A percentile compares a stretch with the other conserved stretches of the same genome.
phyloP scores from a whole-genome alignment of 2,797 vertebrate genomes.

The Clarias pachynema region DNA sequence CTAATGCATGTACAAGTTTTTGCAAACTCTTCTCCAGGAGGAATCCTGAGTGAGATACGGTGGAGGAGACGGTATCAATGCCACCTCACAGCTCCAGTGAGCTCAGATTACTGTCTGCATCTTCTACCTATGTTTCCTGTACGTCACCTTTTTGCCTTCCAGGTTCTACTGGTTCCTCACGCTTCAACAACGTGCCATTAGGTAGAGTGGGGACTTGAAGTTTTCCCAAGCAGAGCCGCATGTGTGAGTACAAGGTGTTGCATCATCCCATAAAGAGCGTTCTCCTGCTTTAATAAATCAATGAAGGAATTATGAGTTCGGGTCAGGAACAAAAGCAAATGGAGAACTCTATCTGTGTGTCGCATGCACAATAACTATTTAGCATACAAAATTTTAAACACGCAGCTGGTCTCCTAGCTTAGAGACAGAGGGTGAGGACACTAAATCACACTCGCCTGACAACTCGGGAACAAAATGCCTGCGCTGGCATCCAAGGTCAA shows the following conservation, averaged over 20 bases:
- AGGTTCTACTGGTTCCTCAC: neutral
- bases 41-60: neutral
- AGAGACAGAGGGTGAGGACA: neutral
- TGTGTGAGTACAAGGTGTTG: neutral
- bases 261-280: too few species aligned
- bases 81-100: neutral
- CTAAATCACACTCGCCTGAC: conserved; percentile 7
- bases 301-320: neutral
- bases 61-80: neutral
- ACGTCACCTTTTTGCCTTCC: neutral
- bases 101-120: neutral
- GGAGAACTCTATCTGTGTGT: neutral
- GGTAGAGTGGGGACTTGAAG: too few species aligned
- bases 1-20: neutral
- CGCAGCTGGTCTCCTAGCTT: neutral
- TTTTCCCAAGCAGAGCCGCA: neutral
- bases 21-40: neutral
- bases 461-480: conserved; percentile 26
- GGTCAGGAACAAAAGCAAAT: neutral
- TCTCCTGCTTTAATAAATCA: neutral
- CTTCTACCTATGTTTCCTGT: neutral
- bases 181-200: neutral
- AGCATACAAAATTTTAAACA: neutral
- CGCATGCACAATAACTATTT: neutral
- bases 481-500: conserved; percentile 19